Base-by-base conservation (phyloP, 2,113 vertebrate species). In the Phasianus colchicus region DNA sequence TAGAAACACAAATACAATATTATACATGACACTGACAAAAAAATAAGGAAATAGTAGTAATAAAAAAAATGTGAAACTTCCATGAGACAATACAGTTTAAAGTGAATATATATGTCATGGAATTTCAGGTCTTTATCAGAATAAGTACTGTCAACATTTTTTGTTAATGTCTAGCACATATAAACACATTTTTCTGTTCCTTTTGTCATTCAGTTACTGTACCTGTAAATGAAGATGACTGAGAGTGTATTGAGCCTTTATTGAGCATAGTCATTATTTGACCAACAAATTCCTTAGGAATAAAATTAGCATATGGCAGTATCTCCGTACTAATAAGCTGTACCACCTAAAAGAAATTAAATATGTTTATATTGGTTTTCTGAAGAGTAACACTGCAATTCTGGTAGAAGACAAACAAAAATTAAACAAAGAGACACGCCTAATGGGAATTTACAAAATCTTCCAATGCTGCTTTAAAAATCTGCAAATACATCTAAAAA, bases 251-350 rank as follows among this genome's bases (percentile, higher is more conserved):
- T 50, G 99, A 99, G 40, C 99, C 99, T 98, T 98, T 99, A 96
- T 99, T 99, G 71, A 99, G 99, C 99, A 99, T 99, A n/a, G 98
- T 97, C 99, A 99, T 99, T 96, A 99, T 99, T 79, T 99, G 99
- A 83, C 98, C 98, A 86, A 99, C 99, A 97, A 99, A 99, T 90
- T 99, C 99, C 98, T 99, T 99, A 94, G 99, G 99, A 98, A 99
- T 99, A 96, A 99, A 99, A 97, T 99, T 99, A 97, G 99, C 99
- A 77, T 99, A 99, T 2, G 99, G 99, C 92, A 99, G 97, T 97
- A 99, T 99, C 97, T 99, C 99, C 86, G 98, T 98, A 97, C 99
- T 99, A 97, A 99, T 99, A 86, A 99, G 98, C 89, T 99, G 99
- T 63, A 99, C 99, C 89, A 99, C 99, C 99, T 99, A 89, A 90